Percentiles rank a stretch among this genome's conserved stretches.
Conservation (phyloP, 2,113 vertebrate genomes). For the Isichthys henryi region DNA sequence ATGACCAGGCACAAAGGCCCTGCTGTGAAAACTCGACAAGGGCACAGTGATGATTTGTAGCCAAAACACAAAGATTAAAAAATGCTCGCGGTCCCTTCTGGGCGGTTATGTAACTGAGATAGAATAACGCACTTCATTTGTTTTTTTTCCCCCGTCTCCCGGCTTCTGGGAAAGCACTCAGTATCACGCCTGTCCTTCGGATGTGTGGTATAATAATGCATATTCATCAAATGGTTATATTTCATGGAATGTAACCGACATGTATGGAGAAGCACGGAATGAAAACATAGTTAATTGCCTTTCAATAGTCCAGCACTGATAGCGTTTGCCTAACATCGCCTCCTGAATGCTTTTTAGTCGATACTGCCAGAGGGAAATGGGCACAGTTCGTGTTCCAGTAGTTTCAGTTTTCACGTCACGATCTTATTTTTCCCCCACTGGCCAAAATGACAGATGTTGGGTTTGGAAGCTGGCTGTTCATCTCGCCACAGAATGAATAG, state of each 20-base stretch:
- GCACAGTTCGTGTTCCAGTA: not conserved
- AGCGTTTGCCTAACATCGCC: not conserved
- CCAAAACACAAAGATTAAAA: not conserved
- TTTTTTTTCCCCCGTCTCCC: too few species aligned
- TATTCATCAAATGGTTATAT: not conserved
- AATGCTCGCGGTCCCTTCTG: not conserved
- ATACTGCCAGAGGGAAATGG: not conserved
- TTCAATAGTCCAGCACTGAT: not conserved
- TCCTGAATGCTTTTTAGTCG: not conserved
- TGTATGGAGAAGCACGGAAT: not conserved
- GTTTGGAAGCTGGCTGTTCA: conserved; percentile 13
- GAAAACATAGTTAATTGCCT: not conserved
- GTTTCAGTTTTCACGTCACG: not conserved
- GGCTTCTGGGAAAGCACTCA: not conserved
- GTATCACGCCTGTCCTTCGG: not conserved
- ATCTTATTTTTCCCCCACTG: conserved; percentile 7
- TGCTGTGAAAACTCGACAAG: not conserved
- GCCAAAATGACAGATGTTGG: conserved; percentile 21
- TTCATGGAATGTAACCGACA: not conserved
- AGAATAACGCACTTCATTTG: not conserved
- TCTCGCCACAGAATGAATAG: conserved; percentile 7
- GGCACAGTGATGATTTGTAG: not conserved
- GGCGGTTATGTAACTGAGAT: not conserved
- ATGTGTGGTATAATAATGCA: not conserved
- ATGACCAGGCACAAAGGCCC: not conserved